Evolutionary conservation across 2,113 vertebrate species (phyloP), one percentile per base, ranked within the genome.

Genomic region (Equus przewalskii): DNA sequence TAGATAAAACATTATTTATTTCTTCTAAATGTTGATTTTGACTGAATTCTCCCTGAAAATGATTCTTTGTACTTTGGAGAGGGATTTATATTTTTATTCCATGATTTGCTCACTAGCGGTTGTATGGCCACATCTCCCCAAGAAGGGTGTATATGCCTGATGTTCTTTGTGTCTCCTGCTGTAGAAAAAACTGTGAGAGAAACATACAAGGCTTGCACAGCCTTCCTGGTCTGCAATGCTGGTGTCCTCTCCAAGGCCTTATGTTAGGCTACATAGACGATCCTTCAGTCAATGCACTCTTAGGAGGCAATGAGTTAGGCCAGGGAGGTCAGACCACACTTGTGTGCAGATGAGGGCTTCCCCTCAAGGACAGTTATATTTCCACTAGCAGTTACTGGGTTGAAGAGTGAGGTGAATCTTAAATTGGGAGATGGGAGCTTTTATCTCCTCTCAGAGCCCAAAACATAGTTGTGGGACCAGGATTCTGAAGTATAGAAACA

Each of bases 1-100:
- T 28, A 73, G 41, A 81, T 30, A 72, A 64, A 72, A 46, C 78
- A 87, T 69, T 75, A 58, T 51, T 75, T 79, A 60, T 62, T 89
- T 85, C 10, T 81, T 81, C 18, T 36, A 89, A 95, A 64, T 90
- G 41, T 7, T 64, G 3, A 69, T 90, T 90, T 86, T 95, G 65
- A 70, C 41, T 54, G 15, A 69, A 69, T 69, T 85, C 13, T 64
- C 10, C 11, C 13, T 44, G 44, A 65, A 90, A 21, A 89, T 26
- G 8, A 36, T 82, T 84, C 33, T 89, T 67, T 69, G n/a, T 62
- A 56, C 26, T 73, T 89, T 88, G 12, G 24, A 88, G 51, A 82
- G 16, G 21, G 21, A 33, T n/a, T 8, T 82, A 24, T 90, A 16
- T 76, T 86, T 85, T 81, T 10, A 67, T 58, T n/a, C 21, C 72